Base-by-base conservation (phyloP, 2,113 vertebrate species). In the Crotalus viridis region DNA sequence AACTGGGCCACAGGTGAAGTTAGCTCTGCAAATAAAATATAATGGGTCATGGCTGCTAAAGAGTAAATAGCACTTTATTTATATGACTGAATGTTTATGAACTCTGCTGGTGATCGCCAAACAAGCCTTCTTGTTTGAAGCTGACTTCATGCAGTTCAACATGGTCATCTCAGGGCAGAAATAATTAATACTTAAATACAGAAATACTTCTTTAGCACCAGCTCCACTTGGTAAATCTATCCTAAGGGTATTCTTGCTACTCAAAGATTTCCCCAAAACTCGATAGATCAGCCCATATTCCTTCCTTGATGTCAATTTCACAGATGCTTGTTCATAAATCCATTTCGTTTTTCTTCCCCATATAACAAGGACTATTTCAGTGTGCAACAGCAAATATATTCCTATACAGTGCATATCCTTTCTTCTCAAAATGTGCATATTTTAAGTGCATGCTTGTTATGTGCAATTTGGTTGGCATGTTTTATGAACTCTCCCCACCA, bases 81-180 rank as follows among this genome's bases (percentile, higher is more conserved):
- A 93, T 95, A 93, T 93, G 88, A 57, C 61, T 93, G 61, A 89
- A 33, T 90, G 94, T 86, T 95, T 93, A 95, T 95, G 95, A 8
- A 21, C n/a, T 5, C 87, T 39, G 1, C 46, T 12, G 15, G 56
- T 33, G 43, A 10, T 92, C 43, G 2, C 48, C 57, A 33, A 39
- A 87, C 6, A 56, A 52, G 15, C 9, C 21, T 43, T 86, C 17
- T 56, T 74, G 51, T 52, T 13, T 8, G 19, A 59, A 88, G 22
- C 4, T 92, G 51, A 26, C 51, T 12, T 92, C 6, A 33, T 54
- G 12, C 43, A 51, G 33, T 92, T 88, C 88, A 12, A 74, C 26
- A 43, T 52, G 13, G 48, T 2, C 17, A 9, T 5, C 15, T 48
- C 19, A 55, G 10, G 24, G 33, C 17, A 91, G 24, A 39, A 85